phyloP scores from a whole-genome alignment of 2,797 vertebrate genomes.

The Trematomus bernacchii region DNA sequence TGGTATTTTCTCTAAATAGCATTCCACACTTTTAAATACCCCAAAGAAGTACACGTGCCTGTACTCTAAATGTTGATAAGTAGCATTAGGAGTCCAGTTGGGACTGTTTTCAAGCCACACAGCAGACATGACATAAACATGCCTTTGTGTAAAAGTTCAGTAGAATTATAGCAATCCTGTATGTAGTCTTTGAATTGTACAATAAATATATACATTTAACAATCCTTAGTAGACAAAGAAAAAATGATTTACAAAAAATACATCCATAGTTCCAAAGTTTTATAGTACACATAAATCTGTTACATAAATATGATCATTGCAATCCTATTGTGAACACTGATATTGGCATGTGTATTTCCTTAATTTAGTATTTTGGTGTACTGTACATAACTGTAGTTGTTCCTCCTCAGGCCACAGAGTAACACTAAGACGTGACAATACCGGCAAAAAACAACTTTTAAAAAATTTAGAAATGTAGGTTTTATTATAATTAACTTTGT shows the following conservation, averaged over 20 bases:
- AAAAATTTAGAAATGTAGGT: too few species aligned
- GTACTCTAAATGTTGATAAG: constrained; percentile 78
- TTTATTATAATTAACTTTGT: too few species aligned
- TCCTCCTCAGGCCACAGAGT: background rate
- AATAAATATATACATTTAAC: constrained; percentile 1
- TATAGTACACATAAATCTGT: background rate
- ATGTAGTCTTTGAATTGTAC: background rate
- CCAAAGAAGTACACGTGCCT: constrained; percentile 75
- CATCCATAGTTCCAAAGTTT: background rate
- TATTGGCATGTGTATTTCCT: too few species aligned
- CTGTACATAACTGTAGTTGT: background rate
- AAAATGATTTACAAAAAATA: background rate
- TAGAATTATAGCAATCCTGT: constrained; percentile 8
- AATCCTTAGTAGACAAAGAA: constrained; percentile 8
- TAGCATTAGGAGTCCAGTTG: constrained; percentile 58
- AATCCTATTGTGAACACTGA: too few species aligned
- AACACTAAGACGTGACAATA: background rate
- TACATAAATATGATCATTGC: background rate
- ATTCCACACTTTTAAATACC: constrained; percentile 81
- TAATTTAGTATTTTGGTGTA: too few species aligned
- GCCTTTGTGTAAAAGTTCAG: constrained; percentile 18
- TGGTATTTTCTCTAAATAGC: constrained; percentile 67
- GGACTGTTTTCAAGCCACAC: constrained; percentile 52
- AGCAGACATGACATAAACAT: constrained; percentile 12
- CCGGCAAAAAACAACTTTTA: too few species aligned